Conservation (phyloP, 2,888 invertebrate genomes). For the Cryptus armator region DNA sequence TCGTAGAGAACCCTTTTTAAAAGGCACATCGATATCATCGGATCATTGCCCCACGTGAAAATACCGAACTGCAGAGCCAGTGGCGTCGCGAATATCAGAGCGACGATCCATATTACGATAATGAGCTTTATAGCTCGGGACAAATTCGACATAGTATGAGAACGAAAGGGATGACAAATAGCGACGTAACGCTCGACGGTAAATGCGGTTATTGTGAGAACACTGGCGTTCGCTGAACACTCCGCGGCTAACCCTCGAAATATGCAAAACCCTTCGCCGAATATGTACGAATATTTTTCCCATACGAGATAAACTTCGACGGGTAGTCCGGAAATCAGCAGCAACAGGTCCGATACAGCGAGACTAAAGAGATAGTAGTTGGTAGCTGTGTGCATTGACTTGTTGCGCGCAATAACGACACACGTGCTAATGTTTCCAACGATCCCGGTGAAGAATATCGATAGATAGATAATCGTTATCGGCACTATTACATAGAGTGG, state of each 20-base stretch:
- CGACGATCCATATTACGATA: constrained; percentile 92
- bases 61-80: constrained; percentile 88
- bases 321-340: constrained; percentile 88
- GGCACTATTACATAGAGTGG: constrained; percentile 85
- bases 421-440: constrained; percentile 89
- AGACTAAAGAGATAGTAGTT: constrained; percentile 89
- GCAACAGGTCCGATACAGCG: constrained; percentile 88
- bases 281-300: constrained; percentile 85
- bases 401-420: constrained; percentile 88
- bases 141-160: constrained; percentile 95
- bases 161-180: constrained; percentile 89
- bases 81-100: constrained; percentile 91
- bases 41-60: constrained; percentile 83
- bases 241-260: constrained; percentile 86
- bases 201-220: constrained; percentile 89
- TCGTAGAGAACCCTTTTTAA: constrained; percentile 85
- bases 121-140: constrained; percentile 94
- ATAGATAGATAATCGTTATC: constrained; percentile 86
- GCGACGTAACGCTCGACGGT: constrained; percentile 91
- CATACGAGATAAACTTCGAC: constrained; percentile 86
- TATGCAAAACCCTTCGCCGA: constrained; percentile 87
- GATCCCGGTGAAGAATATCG: constrained; percentile 87
- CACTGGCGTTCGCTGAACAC: constrained; percentile 86
- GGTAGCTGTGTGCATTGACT: constrained; percentile 89
- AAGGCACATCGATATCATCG: constrained; percentile 85